Evolutionary conservation across 2,113 vertebrate species (phyloP).

Genomic region (Semnornis frantzii): DNA sequence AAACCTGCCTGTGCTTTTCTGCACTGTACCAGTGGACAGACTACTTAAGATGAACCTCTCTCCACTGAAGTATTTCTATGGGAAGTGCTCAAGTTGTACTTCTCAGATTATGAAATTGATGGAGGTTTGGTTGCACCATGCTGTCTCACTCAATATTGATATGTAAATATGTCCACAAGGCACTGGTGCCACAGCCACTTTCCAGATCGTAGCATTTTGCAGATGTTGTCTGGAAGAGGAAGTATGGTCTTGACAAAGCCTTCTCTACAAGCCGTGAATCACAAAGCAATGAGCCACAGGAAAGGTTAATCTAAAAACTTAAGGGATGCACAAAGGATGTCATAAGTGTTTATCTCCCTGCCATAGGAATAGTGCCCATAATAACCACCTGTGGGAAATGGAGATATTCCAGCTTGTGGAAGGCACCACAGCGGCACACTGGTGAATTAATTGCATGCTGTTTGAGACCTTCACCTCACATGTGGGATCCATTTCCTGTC

Average conservation of each 20-base stretch:
- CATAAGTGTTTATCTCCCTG: neutral
- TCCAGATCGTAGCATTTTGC: neutral
- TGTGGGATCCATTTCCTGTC: neutral
- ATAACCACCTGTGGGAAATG: constrained; percentile 19
- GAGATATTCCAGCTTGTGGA: constrained; percentile 5
- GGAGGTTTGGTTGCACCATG: neutral
- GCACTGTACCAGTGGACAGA: neutral
- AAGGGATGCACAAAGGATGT: neutral
- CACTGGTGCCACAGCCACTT: neutral
- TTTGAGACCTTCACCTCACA: constrained; percentile 1
- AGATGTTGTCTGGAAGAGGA: neutral
- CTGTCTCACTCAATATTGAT: accelerated
- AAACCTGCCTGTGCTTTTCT: neutral
- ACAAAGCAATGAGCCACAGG: neutral
- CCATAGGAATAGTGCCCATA: neutral
- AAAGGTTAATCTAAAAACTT: neutral
- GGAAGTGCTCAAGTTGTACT: neutral
- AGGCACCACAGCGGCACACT: neutral
- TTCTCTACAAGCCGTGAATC: neutral
- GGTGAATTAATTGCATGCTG: neutral
- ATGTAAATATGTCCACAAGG: neutral
- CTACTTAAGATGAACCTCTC: neutral
- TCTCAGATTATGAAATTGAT: accelerated
- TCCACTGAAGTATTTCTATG: neutral
- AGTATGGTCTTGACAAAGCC: neutral